Percentiles rank a stretch among this genome's conserved stretches.
phyloP scores from a whole-genome alignment of 2,888 invertebrate species.

The Euclidia mi region DNA sequence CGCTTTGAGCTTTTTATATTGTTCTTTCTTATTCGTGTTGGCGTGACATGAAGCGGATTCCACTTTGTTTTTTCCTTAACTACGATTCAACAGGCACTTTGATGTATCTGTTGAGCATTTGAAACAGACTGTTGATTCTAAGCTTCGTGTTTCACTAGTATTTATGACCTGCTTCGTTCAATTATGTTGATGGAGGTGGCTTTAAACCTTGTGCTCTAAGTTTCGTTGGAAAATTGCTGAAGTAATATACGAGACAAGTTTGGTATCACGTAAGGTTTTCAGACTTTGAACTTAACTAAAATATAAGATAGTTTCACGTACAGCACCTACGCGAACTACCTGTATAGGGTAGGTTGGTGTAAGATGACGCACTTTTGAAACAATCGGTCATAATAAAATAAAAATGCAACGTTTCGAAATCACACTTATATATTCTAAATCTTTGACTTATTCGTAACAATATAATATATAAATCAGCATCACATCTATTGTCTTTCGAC shows the following conservation, averaged over 20 bases:
- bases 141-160: too few species aligned
- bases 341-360: too few species aligned
- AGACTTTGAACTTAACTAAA: slow-evolving; percentile 7
- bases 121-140: background rate
- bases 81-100: slow-evolving; percentile 1
- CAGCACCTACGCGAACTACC: background rate
- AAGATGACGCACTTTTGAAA: too few species aligned
- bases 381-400: too few species aligned
- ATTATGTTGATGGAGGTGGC: background rate
- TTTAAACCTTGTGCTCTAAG: slow-evolving; percentile 9
- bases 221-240: background rate
- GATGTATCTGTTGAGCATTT: background rate
- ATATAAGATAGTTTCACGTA: slow-evolving; percentile 8
- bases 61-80: slow-evolving; percentile 3
- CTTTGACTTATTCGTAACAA: too few species aligned
- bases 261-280: slow-evolving; percentile 4
- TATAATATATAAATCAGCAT: too few species aligned
- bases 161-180: too few species aligned
- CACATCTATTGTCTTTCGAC: too few species aligned
- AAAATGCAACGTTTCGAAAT: too few species aligned
- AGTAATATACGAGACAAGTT: slow-evolving; percentile 2
- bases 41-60: background rate
- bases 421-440: too few species aligned
- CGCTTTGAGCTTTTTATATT: slow-evolving; percentile 1
- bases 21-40: background rate